Conservation (phyloP, 35 echinoderm and acorn worm genomes). For the Ophiothrix spiculata region DNA sequence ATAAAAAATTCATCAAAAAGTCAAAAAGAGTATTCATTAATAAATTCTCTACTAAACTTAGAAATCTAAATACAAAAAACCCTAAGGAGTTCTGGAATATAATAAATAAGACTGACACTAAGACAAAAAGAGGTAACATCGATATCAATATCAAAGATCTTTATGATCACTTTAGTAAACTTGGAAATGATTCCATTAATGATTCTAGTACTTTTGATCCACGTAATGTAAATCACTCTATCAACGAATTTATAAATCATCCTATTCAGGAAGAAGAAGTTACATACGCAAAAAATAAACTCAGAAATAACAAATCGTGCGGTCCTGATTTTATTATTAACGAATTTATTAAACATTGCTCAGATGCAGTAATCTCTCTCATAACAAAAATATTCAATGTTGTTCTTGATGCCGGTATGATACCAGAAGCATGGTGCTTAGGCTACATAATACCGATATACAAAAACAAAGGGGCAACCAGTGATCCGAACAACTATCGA, state of each 20-base stretch:
- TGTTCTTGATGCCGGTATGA: conserved; percentile 7
- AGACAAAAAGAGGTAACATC: not conserved
- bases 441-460: conserved; percentile 19
- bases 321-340: conserved; percentile 10
- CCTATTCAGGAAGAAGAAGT: not conserved
- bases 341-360: not conserved
- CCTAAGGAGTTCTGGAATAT: not conserved
- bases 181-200: not conserved
- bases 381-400: conserved; percentile 27
- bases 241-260: not conserved
- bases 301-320: not conserved
- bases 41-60: not conserved
- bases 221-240: not conserved
- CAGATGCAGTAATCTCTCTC: not conserved
- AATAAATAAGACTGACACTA: not conserved
- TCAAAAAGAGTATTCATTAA: not conserved
- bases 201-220: not conserved
- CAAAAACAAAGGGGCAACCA: conserved; percentile 27
- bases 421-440: conserved; percentile 7
- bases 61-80: not conserved
- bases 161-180: not conserved
- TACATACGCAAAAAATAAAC: not conserved
- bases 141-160: not conserved
- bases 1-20: no score
- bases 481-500: conserved; percentile 27